A percentile compares a stretch with the other conserved stretches of the same genome.
These are phyloP conservation scores for Piscicola geometra DNA, from an alignment of 2,888 invertebrate genomes.

Conservation along the genomic window DNA sequence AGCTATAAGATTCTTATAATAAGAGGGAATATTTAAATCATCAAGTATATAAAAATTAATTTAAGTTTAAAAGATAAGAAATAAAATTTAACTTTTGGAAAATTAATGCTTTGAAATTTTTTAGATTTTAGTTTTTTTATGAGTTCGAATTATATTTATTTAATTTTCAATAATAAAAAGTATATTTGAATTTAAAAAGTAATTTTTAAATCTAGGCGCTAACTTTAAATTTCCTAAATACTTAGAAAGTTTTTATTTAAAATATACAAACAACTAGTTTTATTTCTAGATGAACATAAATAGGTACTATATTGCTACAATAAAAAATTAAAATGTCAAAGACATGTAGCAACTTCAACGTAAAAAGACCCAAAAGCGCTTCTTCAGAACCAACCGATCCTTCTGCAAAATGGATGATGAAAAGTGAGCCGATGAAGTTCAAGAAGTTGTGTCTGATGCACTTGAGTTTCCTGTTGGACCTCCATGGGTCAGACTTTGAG, in stretches of 20 bases:
- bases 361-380: neutral
- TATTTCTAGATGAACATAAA: too few relatives aligned
- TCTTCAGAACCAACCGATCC: neutral
- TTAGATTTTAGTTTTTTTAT: neutral
- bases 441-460: slow-evolving; percentile 14
- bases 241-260: too few relatives aligned
- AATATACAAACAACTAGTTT: too few relatives aligned
- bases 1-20: too few relatives aligned
- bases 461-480: slow-evolving; percentile 12
- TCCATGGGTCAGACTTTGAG: neutral
- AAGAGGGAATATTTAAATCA: too few relatives aligned
- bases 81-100: too few relatives aligned
- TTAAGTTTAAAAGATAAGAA: too few relatives aligned
- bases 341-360: neutral
- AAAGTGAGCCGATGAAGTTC: neutral
- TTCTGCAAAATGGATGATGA: neutral
- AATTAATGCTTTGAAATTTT: neutral
- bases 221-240: too few relatives aligned
- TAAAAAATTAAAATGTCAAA: neutral
- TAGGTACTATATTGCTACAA: neutral
- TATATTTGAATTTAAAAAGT: neutral
- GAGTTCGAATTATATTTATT: neutral
- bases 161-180: neutral
- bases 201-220: too few relatives aligned
- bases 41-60: too few relatives aligned